A percentile compares a stretch with the other conserved stretches of the same genome.
phyloP scores from a whole-genome alignment of 1,140 invertebrate genomes.

The Steinernema khuongi region DNA sequence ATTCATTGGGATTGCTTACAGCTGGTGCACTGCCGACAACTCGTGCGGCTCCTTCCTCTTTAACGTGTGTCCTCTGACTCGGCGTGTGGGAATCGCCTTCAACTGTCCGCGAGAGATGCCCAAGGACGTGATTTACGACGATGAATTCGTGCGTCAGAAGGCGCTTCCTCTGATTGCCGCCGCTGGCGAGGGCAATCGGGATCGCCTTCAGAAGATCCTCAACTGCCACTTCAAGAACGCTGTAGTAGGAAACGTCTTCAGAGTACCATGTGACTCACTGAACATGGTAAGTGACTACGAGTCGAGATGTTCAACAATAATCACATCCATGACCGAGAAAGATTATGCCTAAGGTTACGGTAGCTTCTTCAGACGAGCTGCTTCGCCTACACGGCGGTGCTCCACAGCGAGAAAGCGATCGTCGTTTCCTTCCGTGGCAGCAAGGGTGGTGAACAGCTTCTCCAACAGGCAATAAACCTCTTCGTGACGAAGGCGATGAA shows the following conservation, averaged over 20 bases:
- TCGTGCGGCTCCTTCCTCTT: conserved; percentile 15
- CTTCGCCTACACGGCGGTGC: conserved; percentile 26
- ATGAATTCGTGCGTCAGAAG: conserved; percentile 22
- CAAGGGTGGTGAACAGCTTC: conserved; percentile 17
- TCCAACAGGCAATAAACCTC: conserved; percentile 26
- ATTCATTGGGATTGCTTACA: too few species aligned
- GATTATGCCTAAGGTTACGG: too few species aligned
- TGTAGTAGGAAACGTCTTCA: conserved; percentile 14
- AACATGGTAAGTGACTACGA: not conserved
- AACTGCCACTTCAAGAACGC: conserved; percentile 11
- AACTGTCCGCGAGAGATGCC: conserved; percentile 22
- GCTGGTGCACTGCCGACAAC: conserved; percentile 16
- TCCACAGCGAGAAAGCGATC: conserved; percentile 21
- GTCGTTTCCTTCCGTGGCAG: conserved; percentile 27
- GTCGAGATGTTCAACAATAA: not conserved
- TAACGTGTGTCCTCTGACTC: conserved; percentile 18
- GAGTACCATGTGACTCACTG: conserved; percentile 18
- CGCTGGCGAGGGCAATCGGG: not conserved
- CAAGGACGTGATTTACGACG: conserved; percentile 23
- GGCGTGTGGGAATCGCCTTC: conserved; percentile 11
- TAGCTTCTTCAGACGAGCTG: conserved; percentile 22
- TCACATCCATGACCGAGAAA: too few species aligned
- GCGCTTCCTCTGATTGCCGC: conserved; percentile 29
- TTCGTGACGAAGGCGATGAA: conserved; percentile 19
- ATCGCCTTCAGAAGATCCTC: conserved; percentile 3